A percentile compares a stretch with the other conserved stretches of the same genome.
Conservation (phyloP, 2,888 invertebrate genomes). For the Linnaemya tessellans region DNA sequence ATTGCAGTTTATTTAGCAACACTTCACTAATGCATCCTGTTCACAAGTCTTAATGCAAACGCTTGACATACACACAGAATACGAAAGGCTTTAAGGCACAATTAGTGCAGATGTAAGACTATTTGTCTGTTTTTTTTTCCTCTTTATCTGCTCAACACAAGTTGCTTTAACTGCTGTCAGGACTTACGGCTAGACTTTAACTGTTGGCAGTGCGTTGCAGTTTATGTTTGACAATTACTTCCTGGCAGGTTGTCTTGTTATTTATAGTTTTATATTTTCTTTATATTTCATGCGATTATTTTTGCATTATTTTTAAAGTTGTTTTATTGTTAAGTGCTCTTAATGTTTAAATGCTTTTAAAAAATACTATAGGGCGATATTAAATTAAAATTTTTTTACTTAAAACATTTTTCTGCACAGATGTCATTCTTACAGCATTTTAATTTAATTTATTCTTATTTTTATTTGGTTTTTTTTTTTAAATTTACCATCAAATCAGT, state of each 20-base stretch:
- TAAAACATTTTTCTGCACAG: neutral
- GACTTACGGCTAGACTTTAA: neutral
- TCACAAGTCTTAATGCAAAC: neutral
- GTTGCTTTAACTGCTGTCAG: neutral
- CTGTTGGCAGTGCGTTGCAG: neutral
- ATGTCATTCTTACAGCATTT: neutral
- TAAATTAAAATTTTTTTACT: constrained; percentile 19
- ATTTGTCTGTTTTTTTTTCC: neutral
- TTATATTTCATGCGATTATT: neutral
- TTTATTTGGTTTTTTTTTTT: neutral
- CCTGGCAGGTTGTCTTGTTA: neutral
- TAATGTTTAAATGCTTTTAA: neutral
- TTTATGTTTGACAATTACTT: constrained; percentile 20
- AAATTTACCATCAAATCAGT: too few species aligned
- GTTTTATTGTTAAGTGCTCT: neutral
- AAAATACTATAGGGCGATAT: constrained; percentile 10
- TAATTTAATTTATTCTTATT: neutral
- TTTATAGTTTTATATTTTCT: neutral
- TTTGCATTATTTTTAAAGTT: neutral
- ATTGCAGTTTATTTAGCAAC: neutral
- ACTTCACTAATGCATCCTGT: constrained; percentile 6
- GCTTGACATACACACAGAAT: neutral
- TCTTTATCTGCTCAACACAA: neutral
- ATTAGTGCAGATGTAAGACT: constrained; percentile 1
- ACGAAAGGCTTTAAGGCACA: neutral